phyloP scores from a whole-genome alignment of 2,888 invertebrate genomes.

The Asteroscopus sphinx region DNA sequence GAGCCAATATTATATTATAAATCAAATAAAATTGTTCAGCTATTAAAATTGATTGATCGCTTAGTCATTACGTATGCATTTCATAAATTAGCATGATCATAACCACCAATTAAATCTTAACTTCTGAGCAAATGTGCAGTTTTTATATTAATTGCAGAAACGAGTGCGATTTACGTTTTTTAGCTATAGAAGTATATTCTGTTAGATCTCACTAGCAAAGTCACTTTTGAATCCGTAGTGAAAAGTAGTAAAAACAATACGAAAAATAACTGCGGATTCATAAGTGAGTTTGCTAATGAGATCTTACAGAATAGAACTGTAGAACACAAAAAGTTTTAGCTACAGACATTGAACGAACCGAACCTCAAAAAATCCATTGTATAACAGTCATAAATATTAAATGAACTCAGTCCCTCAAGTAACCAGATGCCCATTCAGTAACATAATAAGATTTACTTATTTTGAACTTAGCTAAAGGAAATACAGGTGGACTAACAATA shows the following conservation, averaged over 20 bases:
- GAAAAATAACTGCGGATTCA: no score
- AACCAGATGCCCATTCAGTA: conserved; percentile 83
- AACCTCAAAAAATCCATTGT: conserved; percentile 54
- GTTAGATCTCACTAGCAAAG: no score
- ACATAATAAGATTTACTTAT: conserved; percentile 85
- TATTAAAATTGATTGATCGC: conserved; percentile 16
- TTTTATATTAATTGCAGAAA: conserved; percentile 6
- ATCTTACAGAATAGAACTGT: no score
- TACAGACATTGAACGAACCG: conserved; percentile 29
- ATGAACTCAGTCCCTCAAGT: conserved; percentile 77
- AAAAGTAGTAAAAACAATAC: no score
- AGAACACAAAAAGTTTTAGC: no score
- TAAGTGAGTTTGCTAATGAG: no score
- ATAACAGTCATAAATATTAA: conserved; percentile 76
- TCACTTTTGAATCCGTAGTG: no score
- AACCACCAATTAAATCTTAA: neutral
- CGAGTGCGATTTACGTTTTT: conserved; percentile 5
- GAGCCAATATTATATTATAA: conserved; percentile 16
- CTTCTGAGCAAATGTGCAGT: neutral
- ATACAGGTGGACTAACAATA: conserved; percentile 86
- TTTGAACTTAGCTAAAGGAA: conserved; percentile 76
- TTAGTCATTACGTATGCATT: conserved; percentile 5
- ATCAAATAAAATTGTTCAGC: conserved; percentile 23
- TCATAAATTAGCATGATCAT: conserved; percentile 1
- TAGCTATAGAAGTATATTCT: no score